A percentile compares a stretch with the other conserved stretches of the same genome.
These are phyloP conservation scores for Carcina quercana DNA, from an alignment of 2,888 invertebrate species.

Conservation along the genomic window DNA sequence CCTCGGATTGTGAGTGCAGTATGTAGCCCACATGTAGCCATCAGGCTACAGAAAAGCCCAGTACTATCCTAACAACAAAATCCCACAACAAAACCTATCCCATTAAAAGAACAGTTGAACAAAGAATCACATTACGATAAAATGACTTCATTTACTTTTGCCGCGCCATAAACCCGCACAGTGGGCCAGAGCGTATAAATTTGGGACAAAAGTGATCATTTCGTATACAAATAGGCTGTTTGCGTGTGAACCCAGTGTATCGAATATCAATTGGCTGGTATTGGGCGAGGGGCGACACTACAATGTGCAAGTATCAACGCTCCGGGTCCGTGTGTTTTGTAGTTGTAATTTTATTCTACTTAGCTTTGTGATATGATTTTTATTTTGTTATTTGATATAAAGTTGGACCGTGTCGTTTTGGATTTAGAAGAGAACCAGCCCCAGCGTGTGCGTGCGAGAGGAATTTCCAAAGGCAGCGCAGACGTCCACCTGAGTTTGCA, in stretches of 20 bases:
- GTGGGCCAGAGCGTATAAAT: constrained; percentile 27
- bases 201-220: constrained; percentile 49
- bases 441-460: too few species aligned
- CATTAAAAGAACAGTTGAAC: constrained; percentile 14
- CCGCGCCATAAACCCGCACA: constrained; percentile 49
- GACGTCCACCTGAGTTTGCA: too few species aligned
- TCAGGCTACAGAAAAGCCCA: too few species aligned
- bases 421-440: too few species aligned
- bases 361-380: constrained; percentile 9
- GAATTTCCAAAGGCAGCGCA: too few species aligned
- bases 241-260: constrained; percentile 65
- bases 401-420: too few species aligned
- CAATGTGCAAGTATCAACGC: constrained; percentile 38
- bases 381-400: background rate
- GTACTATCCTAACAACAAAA: constrained; percentile 7
- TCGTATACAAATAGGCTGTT: constrained; percentile 57
- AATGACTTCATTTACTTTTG: constrained; percentile 46
- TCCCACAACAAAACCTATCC: constrained; percentile 7
- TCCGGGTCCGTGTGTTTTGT: constrained; percentile 24
- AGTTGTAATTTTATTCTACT: constrained; percentile 15
- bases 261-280: constrained; percentile 63
- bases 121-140: constrained; percentile 20
- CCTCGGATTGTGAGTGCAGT: too few species aligned
- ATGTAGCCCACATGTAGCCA: too few species aligned
- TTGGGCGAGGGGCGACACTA: constrained; percentile 35